Conservation (phyloP, 2,797 vertebrate species). For the Rousettus madagascariensis region DNA sequence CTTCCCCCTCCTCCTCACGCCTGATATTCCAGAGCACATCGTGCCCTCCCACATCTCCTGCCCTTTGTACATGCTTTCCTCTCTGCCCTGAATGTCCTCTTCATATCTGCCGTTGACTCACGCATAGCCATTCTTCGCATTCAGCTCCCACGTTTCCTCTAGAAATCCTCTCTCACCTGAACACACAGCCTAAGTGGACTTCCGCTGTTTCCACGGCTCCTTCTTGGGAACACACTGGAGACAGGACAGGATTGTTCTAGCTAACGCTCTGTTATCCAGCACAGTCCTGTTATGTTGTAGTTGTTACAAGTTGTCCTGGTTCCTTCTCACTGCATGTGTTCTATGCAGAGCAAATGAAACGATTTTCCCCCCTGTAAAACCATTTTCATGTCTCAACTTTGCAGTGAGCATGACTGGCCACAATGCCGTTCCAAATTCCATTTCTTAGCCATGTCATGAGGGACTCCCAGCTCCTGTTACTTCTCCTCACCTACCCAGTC, state of each 20-base stretch:
- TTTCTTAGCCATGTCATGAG: neutral
- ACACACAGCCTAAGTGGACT: neutral
- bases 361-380: neutral
- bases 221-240: neutral
- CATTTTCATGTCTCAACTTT: neutral
- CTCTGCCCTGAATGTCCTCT: neutral
- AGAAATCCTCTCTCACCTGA: neutral
- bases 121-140: accelerated
- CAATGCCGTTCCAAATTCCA: neutral
- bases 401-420: neutral
- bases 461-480: neutral
- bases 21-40: neutral
- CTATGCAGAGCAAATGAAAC: neutral
- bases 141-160: neutral
- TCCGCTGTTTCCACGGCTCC: neutral
- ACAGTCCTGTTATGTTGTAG: neutral
- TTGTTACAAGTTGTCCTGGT: neutral
- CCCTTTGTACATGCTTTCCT: neutral
- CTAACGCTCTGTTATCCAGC: neutral
- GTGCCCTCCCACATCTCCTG: accelerated
- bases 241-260: neutral
- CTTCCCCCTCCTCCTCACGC: neutral
- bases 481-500: neutral
- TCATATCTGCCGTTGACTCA: neutral
- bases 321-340: neutral